Evolutionary conservation across 2,888 invertebrate species (phyloP), one percentile per base, ranked within the genome.

Genomic region (Theretra japonica): DNA sequence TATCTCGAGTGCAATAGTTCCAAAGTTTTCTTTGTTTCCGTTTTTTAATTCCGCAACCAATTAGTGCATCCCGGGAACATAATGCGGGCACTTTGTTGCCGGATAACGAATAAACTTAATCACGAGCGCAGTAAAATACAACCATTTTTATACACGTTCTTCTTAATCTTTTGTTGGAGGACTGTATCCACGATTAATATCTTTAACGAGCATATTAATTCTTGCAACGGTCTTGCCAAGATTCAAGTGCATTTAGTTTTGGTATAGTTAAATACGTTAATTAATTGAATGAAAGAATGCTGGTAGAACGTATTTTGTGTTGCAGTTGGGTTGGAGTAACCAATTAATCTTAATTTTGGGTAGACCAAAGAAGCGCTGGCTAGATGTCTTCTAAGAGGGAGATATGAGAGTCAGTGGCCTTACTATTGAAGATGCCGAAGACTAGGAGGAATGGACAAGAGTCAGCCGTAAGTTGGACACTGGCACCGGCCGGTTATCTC

Each of bases 71-170:
- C 8, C 30, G 28, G 30, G 19, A 17, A 30, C 30, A 30, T 28
- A 60, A 60, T 60, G 59, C 30, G 30, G 28, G 4, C n/a, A 60
- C 59, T 60, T 60, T 60, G 59, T 60, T 30, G 19, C 30, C n/a
- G 15, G 19, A 60, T 60, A 60, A 60, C 28, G 59, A 28, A 57
- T 11, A 28, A 30, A n/a, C 53, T 53, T 53, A 53, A 53, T 53
- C 53, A n/a, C 53, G 53, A 53, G 53, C 17, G n/a, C 53, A 19
- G 53, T n/a, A 53, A 53, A 53, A 53, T 53, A 17, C n/a, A 17
- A 19, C 19, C n/a, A 53, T 53, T 53, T 53, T 53, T 53, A 53
- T 53, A 19, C 53, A 53, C 53, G 6, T 53, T 53, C 53, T 53
- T 53, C 17, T 53, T 53, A 53, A 53, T 53, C 19, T 50, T 17